Evolutionary conservation across 64 coral and sea anemone species (phyloP).

Genomic region (Montipora sp.): DNA sequence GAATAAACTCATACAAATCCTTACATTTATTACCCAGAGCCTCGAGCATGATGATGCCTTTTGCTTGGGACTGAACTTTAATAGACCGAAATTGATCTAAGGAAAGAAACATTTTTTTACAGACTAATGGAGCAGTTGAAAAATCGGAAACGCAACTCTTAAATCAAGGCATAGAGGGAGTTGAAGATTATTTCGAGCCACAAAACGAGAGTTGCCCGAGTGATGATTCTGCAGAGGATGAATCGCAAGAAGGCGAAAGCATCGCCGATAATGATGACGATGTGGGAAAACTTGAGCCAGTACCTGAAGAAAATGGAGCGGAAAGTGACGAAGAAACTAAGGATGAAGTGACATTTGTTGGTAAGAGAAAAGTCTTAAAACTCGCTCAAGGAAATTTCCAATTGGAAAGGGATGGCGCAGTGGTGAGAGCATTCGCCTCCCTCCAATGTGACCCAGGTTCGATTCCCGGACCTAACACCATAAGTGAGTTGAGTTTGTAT

Average conservation of each 20-base stretch:
- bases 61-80: too few relatives aligned
- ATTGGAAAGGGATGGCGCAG: too few relatives aligned
- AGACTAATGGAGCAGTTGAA: constrained; percentile 14
- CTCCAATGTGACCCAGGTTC: too few relatives aligned
- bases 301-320: background rate
- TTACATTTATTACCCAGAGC: too few relatives aligned
- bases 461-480: too few relatives aligned
- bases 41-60: too few relatives aligned
- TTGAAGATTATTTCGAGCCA: background rate
- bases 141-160: background rate
- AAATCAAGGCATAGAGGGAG: background rate
- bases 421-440: background rate
- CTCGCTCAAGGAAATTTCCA: too few relatives aligned
- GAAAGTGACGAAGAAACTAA: background rate
- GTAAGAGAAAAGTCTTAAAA: background rate
- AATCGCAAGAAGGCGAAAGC: background rate
- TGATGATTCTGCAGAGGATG: background rate
- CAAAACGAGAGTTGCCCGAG: background rate
- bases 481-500: too few relatives aligned
- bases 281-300: background rate
- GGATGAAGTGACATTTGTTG: background rate
- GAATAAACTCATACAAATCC: too few relatives aligned
- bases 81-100: background rate
- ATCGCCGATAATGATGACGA: background rate
- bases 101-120: background rate